Evolutionary conservation across 2,113 vertebrate species (phyloP), one percentile per base, ranked within the genome.

Genomic region (Puffinus mauretanicus): DNA sequence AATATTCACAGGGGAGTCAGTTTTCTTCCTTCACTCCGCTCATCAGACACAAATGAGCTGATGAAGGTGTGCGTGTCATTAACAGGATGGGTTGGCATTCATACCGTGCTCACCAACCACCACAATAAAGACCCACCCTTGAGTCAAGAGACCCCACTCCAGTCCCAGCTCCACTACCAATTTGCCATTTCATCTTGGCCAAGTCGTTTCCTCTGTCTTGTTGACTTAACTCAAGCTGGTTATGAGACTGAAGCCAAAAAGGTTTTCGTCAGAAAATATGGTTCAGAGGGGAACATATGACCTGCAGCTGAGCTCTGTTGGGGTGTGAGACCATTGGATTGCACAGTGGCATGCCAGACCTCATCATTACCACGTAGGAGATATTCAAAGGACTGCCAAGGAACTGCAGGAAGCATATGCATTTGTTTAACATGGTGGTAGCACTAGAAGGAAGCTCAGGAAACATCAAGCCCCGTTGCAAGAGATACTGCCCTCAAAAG

Each of bases 261-360:
- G 96, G 90, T 86, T 96, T 96, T 78, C 85, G 88, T 46, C 94
- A 94, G 82, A 94, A 97, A 97, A 96, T 96, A 93, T 96, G 95
- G 96, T 96, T 96, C 90, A 94, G 96, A 88, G 92, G 88, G 93
- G 96, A 97, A 92, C 96, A 97, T 97, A 97, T 78, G 96, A 96
- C 96, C 96, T 93, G 94, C 96, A 97, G 96, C 95, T 96, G 95
- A 96, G 96, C 96, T 88, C 96, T 96, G 94, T 62, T 71, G 96
- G 95, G 96, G 96, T 97, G 96, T 95, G 92, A 96, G 96, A 97
- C 96, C 96, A 96, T 96, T 95, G 96, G 96, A 97, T 96, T 93
- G 95, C 96, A 95, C 95, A 88, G 95, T 96, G 94, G 78, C 94
- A 96, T 54, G 93, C 96, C 96, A 97, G 96, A 96, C 93, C 95